These are phyloP conservation scores for Reticulitermes speratus DNA, from an alignment of 1,140 invertebrate genomes.

Conservation along the genomic window DNA sequence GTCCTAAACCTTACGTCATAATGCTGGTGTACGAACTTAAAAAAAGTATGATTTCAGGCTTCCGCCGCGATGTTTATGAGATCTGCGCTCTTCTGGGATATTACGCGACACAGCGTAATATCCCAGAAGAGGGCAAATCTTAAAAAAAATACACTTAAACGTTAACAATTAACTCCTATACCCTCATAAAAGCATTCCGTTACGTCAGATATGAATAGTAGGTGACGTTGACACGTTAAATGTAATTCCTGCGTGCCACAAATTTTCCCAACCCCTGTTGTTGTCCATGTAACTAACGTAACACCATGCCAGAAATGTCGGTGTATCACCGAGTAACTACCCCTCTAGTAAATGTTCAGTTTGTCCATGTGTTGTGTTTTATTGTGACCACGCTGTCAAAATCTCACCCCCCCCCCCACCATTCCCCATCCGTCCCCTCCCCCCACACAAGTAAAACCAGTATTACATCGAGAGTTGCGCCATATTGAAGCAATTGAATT, in stretches of 20 bases:
- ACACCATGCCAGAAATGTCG: neutral
- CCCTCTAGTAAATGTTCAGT: neutral
- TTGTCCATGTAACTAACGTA: neutral
- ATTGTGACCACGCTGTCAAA: constrained; percentile 31
- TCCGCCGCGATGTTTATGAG: too few relatives aligned
- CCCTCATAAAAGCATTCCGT: too few relatives aligned
- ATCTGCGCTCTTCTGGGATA: too few relatives aligned
- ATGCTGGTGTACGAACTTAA: too few relatives aligned
- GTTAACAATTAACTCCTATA: too few relatives aligned
- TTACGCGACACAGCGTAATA: too few relatives aligned
- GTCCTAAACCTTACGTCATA: too few relatives aligned
- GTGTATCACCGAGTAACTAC: neutral
- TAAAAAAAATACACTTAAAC: too few relatives aligned
- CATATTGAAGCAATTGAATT: constrained; percentile 27
- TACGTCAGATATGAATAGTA: too few relatives aligned
- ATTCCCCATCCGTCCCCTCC: neutral
- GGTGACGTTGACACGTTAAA: neutral
- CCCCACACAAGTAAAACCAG: neutral
- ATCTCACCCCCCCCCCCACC: neutral
- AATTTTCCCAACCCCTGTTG: neutral
- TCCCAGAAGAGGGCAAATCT: too few relatives aligned
- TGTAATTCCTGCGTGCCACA: neutral
- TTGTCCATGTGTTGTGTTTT: constrained; percentile 24
- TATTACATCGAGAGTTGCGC: neutral
- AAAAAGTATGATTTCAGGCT: too few relatives aligned